A percentile compares a stretch with the other conserved stretches of the same genome.
phyloP scores from a whole-genome alignment of 2,113 vertebrate species.

The Mohoua ochrocephala region DNA sequence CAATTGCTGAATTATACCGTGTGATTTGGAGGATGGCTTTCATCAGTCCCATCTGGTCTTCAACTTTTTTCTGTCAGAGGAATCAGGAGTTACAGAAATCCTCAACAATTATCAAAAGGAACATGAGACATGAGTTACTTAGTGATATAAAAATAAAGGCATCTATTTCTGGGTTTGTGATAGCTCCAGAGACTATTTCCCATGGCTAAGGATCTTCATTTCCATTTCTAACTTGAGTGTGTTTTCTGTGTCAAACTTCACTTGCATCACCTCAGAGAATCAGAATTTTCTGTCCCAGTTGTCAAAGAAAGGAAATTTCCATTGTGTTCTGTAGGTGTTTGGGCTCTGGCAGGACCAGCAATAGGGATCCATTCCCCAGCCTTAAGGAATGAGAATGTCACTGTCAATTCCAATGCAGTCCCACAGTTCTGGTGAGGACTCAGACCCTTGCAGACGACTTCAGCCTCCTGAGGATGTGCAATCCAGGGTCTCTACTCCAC shows the following conservation, averaged over 20 bases:
- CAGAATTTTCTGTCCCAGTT: neutral
- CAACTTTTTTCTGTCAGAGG: neutral
- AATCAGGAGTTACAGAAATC: neutral
- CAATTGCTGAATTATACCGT: neutral
- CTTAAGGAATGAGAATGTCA: neutral
- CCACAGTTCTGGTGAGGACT: neutral
- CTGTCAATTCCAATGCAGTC: neutral
- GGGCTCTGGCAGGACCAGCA: neutral
- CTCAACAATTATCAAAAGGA: neutral
- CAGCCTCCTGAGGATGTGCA: neutral
- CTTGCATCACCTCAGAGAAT: neutral
- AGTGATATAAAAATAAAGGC: conserved; percentile 53
- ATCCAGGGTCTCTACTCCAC: neutral
- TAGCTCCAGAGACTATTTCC: neutral
- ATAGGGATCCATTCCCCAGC: neutral
- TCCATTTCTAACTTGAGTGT: conserved; percentile 33
- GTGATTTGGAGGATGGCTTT: neutral
- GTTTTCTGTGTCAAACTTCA: conserved; percentile 7
- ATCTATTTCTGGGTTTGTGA: conserved; percentile 50
- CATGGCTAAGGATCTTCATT: conserved; percentile 3
- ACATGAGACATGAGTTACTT: neutral
- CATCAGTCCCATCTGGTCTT: neutral
- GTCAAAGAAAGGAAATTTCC: neutral
- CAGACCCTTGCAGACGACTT: neutral
- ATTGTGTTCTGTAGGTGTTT: neutral